Evolutionary conservation across 2,797 vertebrate genomes (phyloP).

Genomic region (Harpagifer antarcticus): DNA sequence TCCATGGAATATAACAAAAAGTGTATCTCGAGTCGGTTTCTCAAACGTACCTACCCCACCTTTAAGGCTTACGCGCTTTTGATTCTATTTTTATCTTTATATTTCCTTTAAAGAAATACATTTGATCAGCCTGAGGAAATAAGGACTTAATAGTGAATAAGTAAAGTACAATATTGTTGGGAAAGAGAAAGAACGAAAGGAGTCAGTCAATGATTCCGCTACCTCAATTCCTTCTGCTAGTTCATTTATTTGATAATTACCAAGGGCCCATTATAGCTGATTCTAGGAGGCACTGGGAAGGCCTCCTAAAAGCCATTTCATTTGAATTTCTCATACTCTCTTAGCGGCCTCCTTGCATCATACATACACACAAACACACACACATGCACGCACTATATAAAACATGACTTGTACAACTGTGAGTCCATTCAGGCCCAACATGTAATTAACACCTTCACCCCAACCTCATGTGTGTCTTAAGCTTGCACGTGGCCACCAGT

Average conservation of each 20-base stretch:
- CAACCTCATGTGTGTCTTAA: slow-evolving; percentile 29
- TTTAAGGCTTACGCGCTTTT: not conserved
- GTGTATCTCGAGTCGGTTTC: too few relatives aligned
- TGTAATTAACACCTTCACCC: slow-evolving; percentile 70
- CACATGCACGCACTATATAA: slow-evolving; percentile 13
- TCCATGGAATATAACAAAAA: too few relatives aligned
- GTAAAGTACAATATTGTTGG: slow-evolving; percentile 15
- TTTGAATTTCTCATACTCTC: slow-evolving; percentile 69
- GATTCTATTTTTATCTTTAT: not conserved
- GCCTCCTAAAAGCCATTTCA: slow-evolving; percentile 82
- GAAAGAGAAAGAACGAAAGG: slow-evolving; percentile 39
- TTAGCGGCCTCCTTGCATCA: slow-evolving; percentile 17
- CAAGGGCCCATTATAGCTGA: slow-evolving; percentile 77
- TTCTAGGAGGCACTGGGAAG: slow-evolving; percentile 81
- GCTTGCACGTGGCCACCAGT: slow-evolving; percentile 28
- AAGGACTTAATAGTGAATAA: slow-evolving; percentile 10
- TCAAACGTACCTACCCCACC: too few relatives aligned
- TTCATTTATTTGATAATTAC: slow-evolving; percentile 81
- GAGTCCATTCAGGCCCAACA: slow-evolving; percentile 64
- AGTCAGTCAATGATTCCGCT: slow-evolving; percentile 36
- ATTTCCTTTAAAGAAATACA: not conserved
- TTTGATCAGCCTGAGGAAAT: not conserved
- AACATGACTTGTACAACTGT: slow-evolving; percentile 48
- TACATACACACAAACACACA: slow-evolving; percentile 13
- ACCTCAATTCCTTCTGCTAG: slow-evolving; percentile 48